Base-by-base conservation (phyloP, 2,888 invertebrate genomes). In the Chaetogeoica ovagalla region DNA sequence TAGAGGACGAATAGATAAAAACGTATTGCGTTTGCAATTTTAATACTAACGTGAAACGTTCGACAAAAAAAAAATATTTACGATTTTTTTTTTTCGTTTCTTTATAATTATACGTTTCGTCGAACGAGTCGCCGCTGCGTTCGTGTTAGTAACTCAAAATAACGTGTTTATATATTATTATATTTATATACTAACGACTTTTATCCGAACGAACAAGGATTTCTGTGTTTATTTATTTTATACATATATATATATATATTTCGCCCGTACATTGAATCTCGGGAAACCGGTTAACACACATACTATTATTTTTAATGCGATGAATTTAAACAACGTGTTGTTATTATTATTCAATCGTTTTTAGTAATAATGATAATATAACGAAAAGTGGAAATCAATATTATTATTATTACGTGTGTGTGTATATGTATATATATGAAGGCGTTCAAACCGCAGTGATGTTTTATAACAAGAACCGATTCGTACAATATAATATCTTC, bases 251-350 rank as follows among this genome's bases (percentile, higher is more conserved):
- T 63, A 55, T n/a, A 30, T 30, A 30, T 55, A 74, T 57, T 75
- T 75, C 55, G 65, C 39, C 43, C 62, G 15, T 57, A 75, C 23
- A 57, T 75, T 74, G 1, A 19, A 75, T 13, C 55, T 57, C 39
- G n/a, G 39, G 0, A 57, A 75, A 75, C 74, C 74, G 74, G 74
- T 75, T 66, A 19, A 19, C 57, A 57, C 19, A 57, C 57, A 57
- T 13, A 57, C 65, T 75, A 66, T 75, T 66, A 75, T 75, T 66
- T 75, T 75, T 75, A 66, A 75, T 75, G 65, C 65, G 43, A 66
- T 13, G 65, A 8, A 65, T 66, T 66, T 43, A 57, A 75, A 75
- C 65, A 39, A 71, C 70, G 39, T 66, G 65, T 75, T n/a, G n/a
- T n/a, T n/a, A n/a, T n/a, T n/a, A n/a, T n/a, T 66, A 57, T 75